Evolutionary conservation across 2,797 vertebrate species (phyloP).

Genomic region (Protonibea diacanthus): DNA sequence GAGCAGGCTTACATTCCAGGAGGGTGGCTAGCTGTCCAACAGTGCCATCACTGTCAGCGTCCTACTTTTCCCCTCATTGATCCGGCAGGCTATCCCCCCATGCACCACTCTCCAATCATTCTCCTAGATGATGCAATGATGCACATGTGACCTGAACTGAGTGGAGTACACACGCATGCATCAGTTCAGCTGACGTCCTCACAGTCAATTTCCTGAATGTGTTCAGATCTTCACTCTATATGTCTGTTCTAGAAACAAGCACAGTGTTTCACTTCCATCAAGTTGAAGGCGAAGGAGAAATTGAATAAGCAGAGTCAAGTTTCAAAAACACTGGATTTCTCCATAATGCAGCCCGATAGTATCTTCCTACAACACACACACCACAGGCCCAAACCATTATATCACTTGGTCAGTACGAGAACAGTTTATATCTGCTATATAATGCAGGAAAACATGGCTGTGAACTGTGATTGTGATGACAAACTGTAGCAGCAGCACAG

Average conservation of each 20-base stretch:
- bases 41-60: conserved; percentile 6
- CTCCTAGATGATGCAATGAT: conserved; percentile 4
- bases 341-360: not conserved
- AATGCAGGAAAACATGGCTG: too few species aligned
- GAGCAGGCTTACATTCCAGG: conserved; percentile 20
- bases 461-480: too few species aligned
- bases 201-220: too few species aligned
- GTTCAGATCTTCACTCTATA: not conserved
- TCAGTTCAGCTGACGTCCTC: conserved; percentile 16
- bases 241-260: too few species aligned
- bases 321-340: not conserved
- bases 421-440: too few species aligned
- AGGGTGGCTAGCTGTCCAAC: conserved; percentile 2
- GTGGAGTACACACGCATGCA: not conserved
- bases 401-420: too few species aligned
- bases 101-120: conserved; percentile 18
- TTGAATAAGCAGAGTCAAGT: not conserved
- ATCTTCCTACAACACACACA: not conserved
- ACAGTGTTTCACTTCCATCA: not conserved
- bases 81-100: conserved; percentile 30
- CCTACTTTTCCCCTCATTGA: conserved; percentile 63
- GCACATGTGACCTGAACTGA: conserved; percentile 29
- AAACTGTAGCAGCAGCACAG: too few species aligned
- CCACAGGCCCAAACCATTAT: not conserved
- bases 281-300: not conserved